These are phyloP conservation scores for Rhinichthys osculus DNA, from an alignment of 2,797 vertebrate species.

Conservation along the genomic window DNA sequence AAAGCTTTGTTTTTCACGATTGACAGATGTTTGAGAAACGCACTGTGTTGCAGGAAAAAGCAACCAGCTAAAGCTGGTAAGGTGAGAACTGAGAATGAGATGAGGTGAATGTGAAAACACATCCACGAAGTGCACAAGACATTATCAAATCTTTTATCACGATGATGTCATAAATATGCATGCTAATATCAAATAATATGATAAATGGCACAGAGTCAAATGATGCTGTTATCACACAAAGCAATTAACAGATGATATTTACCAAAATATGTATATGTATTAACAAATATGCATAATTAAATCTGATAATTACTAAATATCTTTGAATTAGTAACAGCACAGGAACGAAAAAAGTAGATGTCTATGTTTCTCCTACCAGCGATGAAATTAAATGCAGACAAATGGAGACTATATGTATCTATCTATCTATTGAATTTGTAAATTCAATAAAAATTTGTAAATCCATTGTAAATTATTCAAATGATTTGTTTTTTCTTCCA, in stretches of 20 bases:
- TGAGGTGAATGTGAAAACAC: conserved; percentile 33
- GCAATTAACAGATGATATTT: conserved; percentile 22
- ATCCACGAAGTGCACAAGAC: background rate
- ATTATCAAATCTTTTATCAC: conserved; percentile 27
- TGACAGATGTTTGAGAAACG: conserved; percentile 46
- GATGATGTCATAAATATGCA: background rate
- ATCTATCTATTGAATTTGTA: too few species aligned
- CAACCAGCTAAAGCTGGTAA: conserved; percentile 22
- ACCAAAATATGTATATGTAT: background rate
- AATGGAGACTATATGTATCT: background rate
- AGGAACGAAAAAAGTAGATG: conserved; percentile 3
- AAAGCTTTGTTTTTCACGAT: conserved; percentile 35
- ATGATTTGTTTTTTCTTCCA: too few species aligned
- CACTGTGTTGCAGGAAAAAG: conserved; percentile 18
- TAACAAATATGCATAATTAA: background rate
- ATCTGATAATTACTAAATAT: conserved; percentile 14
- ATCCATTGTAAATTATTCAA: too few species aligned
- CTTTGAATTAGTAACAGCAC: background rate
- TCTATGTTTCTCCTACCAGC: background rate
- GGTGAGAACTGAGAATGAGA: conserved; percentile 37
- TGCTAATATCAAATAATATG: background rate
- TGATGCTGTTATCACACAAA: conserved; percentile 1
- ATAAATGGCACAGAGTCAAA: background rate
- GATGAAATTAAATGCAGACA: background rate
- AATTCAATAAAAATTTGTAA: too few species aligned